Percentiles rank a stretch among this genome's conserved stretches.
Evolutionary conservation across 2,797 vertebrate genomes (phyloP).

Genomic region (Erethizon dorsatum): DNA sequence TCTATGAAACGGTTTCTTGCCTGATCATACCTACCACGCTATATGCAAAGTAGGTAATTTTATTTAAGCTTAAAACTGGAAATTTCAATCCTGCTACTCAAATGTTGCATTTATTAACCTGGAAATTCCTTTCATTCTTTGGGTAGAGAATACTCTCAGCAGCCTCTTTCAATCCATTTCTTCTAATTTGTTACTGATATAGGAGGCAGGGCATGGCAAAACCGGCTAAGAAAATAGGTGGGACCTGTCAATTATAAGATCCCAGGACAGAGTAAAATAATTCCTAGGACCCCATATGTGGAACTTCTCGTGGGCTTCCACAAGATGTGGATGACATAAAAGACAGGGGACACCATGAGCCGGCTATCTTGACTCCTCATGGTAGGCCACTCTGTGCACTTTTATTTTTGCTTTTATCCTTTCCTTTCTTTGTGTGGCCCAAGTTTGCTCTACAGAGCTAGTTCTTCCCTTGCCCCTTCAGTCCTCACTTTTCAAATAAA

Average conservation of each 20-base stretch:
- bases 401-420: neutral
- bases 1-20: slow-evolving; percentile 49
- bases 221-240: neutral
- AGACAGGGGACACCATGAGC: neutral
- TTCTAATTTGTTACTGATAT: slow-evolving; percentile 46
- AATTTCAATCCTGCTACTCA: slow-evolving; percentile 1
- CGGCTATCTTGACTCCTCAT: neutral
- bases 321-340: neutral
- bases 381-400: neutral
- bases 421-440: neutral
- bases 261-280: neutral
- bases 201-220: neutral
- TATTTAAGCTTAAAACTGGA: slow-evolving; percentile 41
- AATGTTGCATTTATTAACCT: slow-evolving; percentile 17
- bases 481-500: neutral
- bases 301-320: neutral
- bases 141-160: neutral
- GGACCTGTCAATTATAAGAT: neutral
- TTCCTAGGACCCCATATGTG: neutral
- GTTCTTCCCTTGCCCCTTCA: neutral
- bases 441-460: neutral
- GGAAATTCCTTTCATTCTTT: slow-evolving; percentile 42
- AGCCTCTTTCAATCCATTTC: slow-evolving; percentile 27
- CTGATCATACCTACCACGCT: neutral
- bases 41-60: slow-evolving; percentile 29